These are phyloP conservation scores for Aphelinus certus DNA, from an alignment of 1,140 invertebrate genomes.

Conservation along the genomic window DNA sequence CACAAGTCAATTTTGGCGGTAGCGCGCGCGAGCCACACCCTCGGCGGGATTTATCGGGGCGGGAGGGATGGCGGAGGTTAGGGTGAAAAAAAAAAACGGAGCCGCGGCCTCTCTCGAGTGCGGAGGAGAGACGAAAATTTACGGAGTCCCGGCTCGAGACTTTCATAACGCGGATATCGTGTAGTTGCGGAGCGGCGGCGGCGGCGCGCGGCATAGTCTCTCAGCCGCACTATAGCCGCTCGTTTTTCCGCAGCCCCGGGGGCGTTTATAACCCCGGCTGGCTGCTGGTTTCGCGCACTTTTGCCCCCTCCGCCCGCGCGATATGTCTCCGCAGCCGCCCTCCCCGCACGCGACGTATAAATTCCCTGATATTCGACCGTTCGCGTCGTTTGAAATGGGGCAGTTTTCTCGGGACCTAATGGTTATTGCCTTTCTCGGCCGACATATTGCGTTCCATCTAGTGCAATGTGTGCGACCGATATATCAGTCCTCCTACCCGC, in stretches of 20 bases:
- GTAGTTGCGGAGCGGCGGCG: too few species aligned
- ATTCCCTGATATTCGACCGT: conserved; percentile 70
- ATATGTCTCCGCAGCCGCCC: conserved; percentile 45
- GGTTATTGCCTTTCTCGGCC: conserved; percentile 72
- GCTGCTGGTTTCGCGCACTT: not conserved
- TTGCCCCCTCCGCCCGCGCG: conserved; percentile 21
- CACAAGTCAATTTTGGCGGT: too few species aligned
- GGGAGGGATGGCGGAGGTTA: too few species aligned
- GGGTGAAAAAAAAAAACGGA: too few species aligned
- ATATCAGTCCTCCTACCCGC: conserved; percentile 25
- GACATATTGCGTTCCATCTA: conserved; percentile 73
- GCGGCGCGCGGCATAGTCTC: too few species aligned
- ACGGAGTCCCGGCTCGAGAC: conserved; percentile 14
- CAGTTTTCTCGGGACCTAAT: conserved; percentile 72
- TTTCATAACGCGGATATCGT: too few species aligned
- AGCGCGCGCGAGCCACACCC: too few species aligned
- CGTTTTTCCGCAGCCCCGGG: not conserved
- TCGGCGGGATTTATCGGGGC: too few species aligned
- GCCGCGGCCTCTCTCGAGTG: not conserved
- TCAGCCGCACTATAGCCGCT: too few species aligned
- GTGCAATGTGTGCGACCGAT: conserved; percentile 67
- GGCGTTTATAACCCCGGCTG: conserved; percentile 12
- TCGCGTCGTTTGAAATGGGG: conserved; percentile 71
- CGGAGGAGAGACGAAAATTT: conserved; percentile 12
- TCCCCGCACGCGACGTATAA: conserved; percentile 58